Base-by-base conservation (phyloP, 2,113 vertebrate genomes). In the Agelaius phoeniceus region DNA sequence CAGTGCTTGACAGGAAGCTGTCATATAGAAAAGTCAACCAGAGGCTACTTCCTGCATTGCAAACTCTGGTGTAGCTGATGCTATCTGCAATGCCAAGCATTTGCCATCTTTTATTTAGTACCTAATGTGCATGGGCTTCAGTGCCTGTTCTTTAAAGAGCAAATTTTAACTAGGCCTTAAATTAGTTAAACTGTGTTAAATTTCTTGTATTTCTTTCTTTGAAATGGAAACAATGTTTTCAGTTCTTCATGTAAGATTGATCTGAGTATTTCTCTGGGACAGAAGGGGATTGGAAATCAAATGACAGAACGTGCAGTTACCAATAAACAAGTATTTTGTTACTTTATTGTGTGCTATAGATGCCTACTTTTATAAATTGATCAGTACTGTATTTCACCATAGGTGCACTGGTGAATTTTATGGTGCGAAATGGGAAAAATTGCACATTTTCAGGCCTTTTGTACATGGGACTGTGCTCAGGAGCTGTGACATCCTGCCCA, bases 321-420 rank as follows among this genome's bases (percentile, higher is more conserved):
- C 97, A 99, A 98, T 98, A 98, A 99, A 99, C 95, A 23, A 94
- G 97, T 98, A 96, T 98, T 98, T 98, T 98, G 95, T 86, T 95
- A 96, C 37, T 89, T 89, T 57, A 83, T 11, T 80, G 67, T 73
- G 87, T 95, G 72, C 48, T 90, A n/a, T 35, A 78, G 39, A 21
- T 86, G 75, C 65, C 33, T 83, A 28, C 72, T 94, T 83, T 91
- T 80, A 63, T 79, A 76, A 84, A 63, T 31, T 10, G 24, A 28
- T 46, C 0, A 2, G 8, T 54, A 26, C 10, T 30, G 15, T 77
- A 3, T 43, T 51, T 79, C 63, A 62, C 1, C 9, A 27, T 46
- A 67, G 35, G 19, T 41, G 61, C 13, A 28, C 35, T 48, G 11
- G 31, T 71, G 33, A 93, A 21, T 90, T 87, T 84, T 73, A 14